These are phyloP conservation scores for Caloenas nicobarica DNA, from an alignment of 2,113 vertebrate species.

Conservation along the genomic window DNA sequence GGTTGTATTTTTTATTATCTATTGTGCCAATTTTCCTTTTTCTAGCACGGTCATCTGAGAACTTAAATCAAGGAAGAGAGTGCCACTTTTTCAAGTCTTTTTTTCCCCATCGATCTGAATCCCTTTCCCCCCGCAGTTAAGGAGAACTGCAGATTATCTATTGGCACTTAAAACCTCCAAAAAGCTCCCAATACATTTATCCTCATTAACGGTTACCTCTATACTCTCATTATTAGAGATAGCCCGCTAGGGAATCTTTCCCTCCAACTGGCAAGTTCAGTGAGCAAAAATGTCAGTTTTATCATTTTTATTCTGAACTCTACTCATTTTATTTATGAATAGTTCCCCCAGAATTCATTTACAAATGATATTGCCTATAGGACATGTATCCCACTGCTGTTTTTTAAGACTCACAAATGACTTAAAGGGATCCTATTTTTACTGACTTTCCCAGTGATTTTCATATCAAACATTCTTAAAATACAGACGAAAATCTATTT, in stretches of 20 bases:
- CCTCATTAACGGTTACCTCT: not conserved
- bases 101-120: not conserved
- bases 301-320: conserved; percentile 47
- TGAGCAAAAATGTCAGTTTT: conserved; percentile 4
- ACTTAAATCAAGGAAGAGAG: not conserved
- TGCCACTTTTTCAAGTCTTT: not conserved
- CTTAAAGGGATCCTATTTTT: conserved; percentile 32
- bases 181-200: conserved; percentile 31
- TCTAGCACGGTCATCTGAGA: not conserved
- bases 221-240: not conserved
- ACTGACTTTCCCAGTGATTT: not conserved
- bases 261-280: not conserved
- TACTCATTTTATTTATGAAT: conserved; percentile 50
- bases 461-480: conserved; percentile 10
- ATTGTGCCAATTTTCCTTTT: not conserved
- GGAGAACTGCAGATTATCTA: conserved; percentile 14
- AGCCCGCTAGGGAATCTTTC: not conserved
- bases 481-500: not conserved
- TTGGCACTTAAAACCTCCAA: conserved; percentile 26
- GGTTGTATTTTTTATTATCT: conserved; percentile 3
- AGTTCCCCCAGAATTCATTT: conserved; percentile 14
- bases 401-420: conserved; percentile 5
- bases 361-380: conserved; percentile 4
- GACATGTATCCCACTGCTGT: not conserved
- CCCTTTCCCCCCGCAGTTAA: conserved; percentile 11